phyloP scores from a whole-genome alignment of 2,888 invertebrate species.

The Rhogogaster chlorosoma region DNA sequence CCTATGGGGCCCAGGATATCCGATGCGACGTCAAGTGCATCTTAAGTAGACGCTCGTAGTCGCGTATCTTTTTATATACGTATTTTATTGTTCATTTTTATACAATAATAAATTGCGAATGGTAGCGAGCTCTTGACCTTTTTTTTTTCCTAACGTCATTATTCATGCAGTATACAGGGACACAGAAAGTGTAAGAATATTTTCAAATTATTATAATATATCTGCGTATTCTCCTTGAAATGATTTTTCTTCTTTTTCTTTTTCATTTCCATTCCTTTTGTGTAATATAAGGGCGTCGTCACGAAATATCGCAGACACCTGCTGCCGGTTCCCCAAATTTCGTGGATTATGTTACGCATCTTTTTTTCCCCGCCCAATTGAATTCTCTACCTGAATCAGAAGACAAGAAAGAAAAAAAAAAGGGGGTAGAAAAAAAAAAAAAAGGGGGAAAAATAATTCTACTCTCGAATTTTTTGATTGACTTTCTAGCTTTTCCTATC shows the following conservation, averaged over 20 bases:
- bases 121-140: background rate
- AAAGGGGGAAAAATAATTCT: background rate
- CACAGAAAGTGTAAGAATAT: background rate
- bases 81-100: constrained; percentile 1
- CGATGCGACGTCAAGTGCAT: constrained; percentile 50
- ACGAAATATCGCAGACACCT: background rate
- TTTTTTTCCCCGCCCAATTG: background rate
- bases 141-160: background rate
- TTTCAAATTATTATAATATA: background rate
- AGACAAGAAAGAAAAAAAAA: background rate
- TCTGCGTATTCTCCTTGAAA: background rate
- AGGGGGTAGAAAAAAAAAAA: background rate
- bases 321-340: background rate
- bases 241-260: background rate
- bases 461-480: background rate
- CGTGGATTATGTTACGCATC: background rate
- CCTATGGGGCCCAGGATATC: constrained; percentile 50
- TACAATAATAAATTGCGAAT: background rate
- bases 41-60: constrained; percentile 34
- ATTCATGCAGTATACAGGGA: background rate
- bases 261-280: background rate
- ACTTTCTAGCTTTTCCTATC: background rate
- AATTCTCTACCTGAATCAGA: background rate
- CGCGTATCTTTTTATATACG: background rate
- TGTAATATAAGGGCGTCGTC: background rate